Evolutionary conservation across 2,888 invertebrate genomes (phyloP), one percentile per base, ranked within the genome.

Genomic region (Platerodrilus igneus): DNA sequence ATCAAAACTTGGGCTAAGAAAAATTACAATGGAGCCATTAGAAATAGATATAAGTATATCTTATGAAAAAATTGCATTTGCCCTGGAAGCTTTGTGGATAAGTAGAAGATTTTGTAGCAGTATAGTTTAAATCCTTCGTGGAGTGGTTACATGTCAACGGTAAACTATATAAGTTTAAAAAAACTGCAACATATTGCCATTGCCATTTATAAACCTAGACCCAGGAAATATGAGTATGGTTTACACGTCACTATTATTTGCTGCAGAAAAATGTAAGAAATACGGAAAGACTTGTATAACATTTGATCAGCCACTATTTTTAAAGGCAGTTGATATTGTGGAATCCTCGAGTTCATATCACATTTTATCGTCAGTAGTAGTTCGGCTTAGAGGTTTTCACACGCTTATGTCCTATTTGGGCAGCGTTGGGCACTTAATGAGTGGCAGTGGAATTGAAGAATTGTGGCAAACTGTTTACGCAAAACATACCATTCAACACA

Each of bases 271-370:
- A 4, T 30, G 30, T 10, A 18, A 17, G 7, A n/a, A 15, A 10
- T 30, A 18, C 19, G 11, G n/a, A 6, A 30, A 27, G n/a, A 4
- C 15, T 8, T 27, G 27, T 14, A 27, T 27, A 13, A 30, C 30
- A 5, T 30, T 30, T 30, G 30, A 30, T 30, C n/a, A 16, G 9
- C 19, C 30, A 2, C 30, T 30, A 11, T 30, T 30, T 30, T 8
- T 19, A 17, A 28, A 18, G 19, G 30, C 30, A 19, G 30, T 30
- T n/a, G 30, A 30, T 16, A 30, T 30, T 10, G 30, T 30, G 9
- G 10, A 3, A 30, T 18, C 30, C 2, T 18, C 30, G 4, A 30
- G 17, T 10, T 10, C 4, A 27, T 17, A 18, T 29, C 15, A 17
- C 17, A 29, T 16, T 17, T 4, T 29, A 6, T 4, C 13, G 4